Evolutionary conservation across 2,888 invertebrate species (phyloP).

Genomic region (Tachina lurida): DNA sequence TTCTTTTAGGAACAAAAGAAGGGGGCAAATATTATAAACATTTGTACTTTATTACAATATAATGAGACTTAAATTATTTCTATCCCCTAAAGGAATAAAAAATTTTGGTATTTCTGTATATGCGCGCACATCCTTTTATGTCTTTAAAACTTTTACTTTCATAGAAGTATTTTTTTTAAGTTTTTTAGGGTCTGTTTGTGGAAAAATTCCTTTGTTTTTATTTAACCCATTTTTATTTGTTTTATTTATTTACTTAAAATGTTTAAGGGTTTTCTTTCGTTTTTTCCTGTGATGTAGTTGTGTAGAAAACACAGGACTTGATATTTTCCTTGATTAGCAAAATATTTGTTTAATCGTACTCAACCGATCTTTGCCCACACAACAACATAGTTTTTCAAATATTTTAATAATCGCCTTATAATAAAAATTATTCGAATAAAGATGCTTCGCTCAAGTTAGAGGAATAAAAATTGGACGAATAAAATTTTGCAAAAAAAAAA

Average conservation of each 20-base stretch:
- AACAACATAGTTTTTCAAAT: too few relatives aligned
- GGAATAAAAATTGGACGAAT: too few relatives aligned
- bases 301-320: too few relatives aligned
- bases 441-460: too few relatives aligned
- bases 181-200: conserved; percentile 15
- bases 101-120: neutral
- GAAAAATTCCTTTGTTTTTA: neutral
- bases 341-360: too few relatives aligned
- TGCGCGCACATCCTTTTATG: neutral
- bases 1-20: conserved; percentile 28
- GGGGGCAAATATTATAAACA: conserved; percentile 65
- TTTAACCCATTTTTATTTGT: conserved; percentile 24
- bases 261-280: neutral
- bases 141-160: neutral
- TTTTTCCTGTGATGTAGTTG: neutral
- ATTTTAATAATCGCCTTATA: too few relatives aligned
- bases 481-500: too few relatives aligned
- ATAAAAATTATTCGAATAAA: too few relatives aligned
- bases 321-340: too few relatives aligned
- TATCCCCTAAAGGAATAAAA: neutral
- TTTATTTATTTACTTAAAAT: neutral
- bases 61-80: conserved; percentile 60
- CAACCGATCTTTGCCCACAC: too few relatives aligned
- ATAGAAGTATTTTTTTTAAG: neutral
- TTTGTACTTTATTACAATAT: conserved; percentile 58